Evolutionary conservation across 2,113 vertebrate species (phyloP).

Genomic region (Chelonoidis abingdonii): DNA sequence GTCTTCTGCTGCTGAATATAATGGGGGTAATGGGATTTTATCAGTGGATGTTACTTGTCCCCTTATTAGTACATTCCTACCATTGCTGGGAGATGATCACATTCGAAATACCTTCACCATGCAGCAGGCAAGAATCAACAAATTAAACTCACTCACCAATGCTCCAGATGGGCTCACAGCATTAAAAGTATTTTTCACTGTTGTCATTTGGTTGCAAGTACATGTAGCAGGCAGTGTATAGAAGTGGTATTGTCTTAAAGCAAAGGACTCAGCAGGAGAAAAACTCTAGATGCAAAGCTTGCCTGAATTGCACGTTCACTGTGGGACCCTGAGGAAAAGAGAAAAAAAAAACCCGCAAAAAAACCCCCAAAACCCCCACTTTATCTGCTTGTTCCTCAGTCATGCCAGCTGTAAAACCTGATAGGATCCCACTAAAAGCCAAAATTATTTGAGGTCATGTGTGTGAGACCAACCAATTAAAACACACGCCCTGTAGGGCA

Average conservation of each 20-base stretch:
- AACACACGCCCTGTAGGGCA: too few species aligned
- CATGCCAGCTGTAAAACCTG: background rate
- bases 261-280: background rate
- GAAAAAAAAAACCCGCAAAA: too few species aligned
- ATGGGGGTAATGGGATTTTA: background rate
- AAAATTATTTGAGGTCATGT: background rate
- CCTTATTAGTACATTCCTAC: background rate
- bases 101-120: background rate
- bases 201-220: slow-evolving; percentile 12
- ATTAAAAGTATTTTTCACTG: background rate
- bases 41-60: background rate
- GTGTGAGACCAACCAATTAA: too few species aligned
- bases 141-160: slow-evolving; percentile 7
- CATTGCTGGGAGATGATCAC: background rate
- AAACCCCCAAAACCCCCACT: background rate
- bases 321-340: background rate
- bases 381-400: background rate
- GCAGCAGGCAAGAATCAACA: background rate
- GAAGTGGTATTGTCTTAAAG: background rate
- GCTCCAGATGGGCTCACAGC: slow-evolving; percentile 3
- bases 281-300: background rate
- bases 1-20: background rate
- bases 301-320: background rate
- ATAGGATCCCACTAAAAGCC: background rate
- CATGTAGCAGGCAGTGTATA: background rate